Evolutionary conservation across 1,140 invertebrate genomes (phyloP), one percentile per base, ranked within the genome.

Genomic region (Chionoecetes opilio): DNA sequence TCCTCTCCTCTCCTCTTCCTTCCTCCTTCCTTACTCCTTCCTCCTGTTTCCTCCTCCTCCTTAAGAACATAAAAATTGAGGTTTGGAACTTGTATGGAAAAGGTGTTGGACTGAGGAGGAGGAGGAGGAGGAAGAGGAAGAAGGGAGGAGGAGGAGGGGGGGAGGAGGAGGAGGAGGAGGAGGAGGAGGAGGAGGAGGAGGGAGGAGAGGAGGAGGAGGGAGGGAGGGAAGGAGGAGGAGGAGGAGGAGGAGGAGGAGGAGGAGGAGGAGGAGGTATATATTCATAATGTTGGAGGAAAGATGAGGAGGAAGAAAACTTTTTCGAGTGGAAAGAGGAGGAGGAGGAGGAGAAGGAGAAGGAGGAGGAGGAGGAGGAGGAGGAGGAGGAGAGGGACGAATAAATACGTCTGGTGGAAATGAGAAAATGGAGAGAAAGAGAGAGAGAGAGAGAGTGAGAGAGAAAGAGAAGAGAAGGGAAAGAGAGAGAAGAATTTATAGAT

Each of bases 211-310:
- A 75, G 5, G 21, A n/a, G 2, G 63, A 26, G 63, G n/a, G n/a
- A n/a, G 63, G 14, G 41, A 14, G n/a, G 14, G 41, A 14, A 46
- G 41, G 41, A 46, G 41, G 41, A 46, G 14, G 5, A 46, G 5
- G n/a, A n/a, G 41, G 41, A 46, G 41, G 41, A 46, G 41, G 41
- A 46, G 41, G 41, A 46, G 41, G 41, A 46, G 63, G 21, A n/a
- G 21, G 63, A 75, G 5, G 21, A n/a, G 2, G 63, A 26, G 63
- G n/a, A 21, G 21, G 63, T n/a, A 75, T 75, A 26, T 75, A 75
- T 75, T 75, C 63, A 75, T 75, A 75, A 75, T 75, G 63, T n/a
- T 75, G 63, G 63, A 75, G 26, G 63, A 75, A 75, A 75, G 26
- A 75, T 75, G 63, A n/a, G 63, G 63, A 75, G 63, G 63, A 53